phyloP scores from a whole-genome alignment of 2,888 invertebrate genomes.

The Cephus pygmeus region DNA sequence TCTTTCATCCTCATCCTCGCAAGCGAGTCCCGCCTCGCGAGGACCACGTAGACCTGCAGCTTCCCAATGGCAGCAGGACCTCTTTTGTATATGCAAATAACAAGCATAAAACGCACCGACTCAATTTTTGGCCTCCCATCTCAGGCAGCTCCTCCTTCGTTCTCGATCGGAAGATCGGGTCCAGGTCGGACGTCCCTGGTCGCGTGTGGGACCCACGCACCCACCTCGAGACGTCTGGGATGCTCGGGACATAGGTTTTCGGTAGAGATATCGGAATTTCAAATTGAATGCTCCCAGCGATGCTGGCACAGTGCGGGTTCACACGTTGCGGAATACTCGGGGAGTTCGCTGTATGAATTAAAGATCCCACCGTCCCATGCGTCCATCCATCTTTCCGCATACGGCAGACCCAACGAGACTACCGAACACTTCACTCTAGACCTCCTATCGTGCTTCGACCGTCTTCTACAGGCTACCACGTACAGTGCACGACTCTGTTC shows the following conservation, averaged over 20 bases:
- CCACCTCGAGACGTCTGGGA: not conserved
- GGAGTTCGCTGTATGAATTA: constrained; percentile 41
- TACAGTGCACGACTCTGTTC: not conserved
- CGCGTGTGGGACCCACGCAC: not conserved
- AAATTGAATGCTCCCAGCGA: constrained; percentile 28
- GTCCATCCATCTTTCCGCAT: constrained; percentile 21
- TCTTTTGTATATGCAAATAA: not conserved
- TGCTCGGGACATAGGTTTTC: constrained; percentile 32
- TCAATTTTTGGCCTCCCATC: not conserved
- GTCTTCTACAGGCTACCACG: not conserved
- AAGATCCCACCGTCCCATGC: constrained; percentile 33
- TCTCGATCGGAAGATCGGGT: not conserved
- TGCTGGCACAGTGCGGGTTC: not conserved
- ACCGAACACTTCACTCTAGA: not conserved
- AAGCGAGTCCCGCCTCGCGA: not conserved
- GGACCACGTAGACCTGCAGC: not conserved
- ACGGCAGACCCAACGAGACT: constrained; percentile 6
- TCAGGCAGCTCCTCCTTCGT: not conserved
- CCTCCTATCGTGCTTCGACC: not conserved
- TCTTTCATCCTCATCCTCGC: not conserved
- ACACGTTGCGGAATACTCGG: not conserved
- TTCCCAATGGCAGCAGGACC: not conserved
- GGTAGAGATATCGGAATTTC: constrained; percentile 44
- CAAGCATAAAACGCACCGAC: not conserved
- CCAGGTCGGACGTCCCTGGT: not conserved